phyloP scores from a whole-genome alignment of 2,113 vertebrate species.

The Chauna torquata region DNA sequence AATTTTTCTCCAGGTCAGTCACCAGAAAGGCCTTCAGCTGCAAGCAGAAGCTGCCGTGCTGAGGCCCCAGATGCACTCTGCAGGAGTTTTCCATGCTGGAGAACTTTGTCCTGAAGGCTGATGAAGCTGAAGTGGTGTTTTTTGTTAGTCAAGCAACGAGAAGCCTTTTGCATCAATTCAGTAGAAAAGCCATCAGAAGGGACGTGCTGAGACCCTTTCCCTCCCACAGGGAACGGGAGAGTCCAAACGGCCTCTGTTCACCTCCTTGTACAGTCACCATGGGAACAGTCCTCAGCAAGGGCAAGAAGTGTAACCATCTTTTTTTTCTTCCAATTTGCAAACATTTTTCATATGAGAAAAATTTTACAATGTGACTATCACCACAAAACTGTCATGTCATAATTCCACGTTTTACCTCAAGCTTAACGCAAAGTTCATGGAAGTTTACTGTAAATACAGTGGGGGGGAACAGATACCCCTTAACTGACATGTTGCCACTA shows the following conservation, averaged over 20 bases:
- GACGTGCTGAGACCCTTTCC: not conserved
- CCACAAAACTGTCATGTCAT: not conserved
- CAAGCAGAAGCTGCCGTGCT: rapidly evolving
- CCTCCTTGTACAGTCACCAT: rapidly evolving
- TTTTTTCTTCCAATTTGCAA: not conserved
- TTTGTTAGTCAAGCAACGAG: not conserved
- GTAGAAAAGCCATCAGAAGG: not conserved
- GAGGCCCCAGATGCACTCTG: not conserved
- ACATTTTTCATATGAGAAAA: not conserved
- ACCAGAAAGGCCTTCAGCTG: rapidly evolving
- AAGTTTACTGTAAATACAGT: not conserved
- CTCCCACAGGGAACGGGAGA: not conserved
- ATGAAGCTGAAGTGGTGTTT: not conserved
- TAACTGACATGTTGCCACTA: not conserved
- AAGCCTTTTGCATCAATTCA: not conserved
- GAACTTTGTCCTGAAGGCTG: rapidly evolving
- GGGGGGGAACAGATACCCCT: not conserved
- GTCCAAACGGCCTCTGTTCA: not conserved
- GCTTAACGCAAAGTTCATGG: not conserved
- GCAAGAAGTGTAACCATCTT: not conserved
- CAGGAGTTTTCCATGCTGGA: not conserved
- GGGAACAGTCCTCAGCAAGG: not conserved
- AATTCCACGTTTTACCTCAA: not conserved
- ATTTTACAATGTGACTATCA: rapidly evolving
- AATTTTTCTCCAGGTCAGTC: not conserved